Evolutionary conservation across 1,140 invertebrate genomes (phyloP).

Genomic region (Andrena cerasifolii): DNA sequence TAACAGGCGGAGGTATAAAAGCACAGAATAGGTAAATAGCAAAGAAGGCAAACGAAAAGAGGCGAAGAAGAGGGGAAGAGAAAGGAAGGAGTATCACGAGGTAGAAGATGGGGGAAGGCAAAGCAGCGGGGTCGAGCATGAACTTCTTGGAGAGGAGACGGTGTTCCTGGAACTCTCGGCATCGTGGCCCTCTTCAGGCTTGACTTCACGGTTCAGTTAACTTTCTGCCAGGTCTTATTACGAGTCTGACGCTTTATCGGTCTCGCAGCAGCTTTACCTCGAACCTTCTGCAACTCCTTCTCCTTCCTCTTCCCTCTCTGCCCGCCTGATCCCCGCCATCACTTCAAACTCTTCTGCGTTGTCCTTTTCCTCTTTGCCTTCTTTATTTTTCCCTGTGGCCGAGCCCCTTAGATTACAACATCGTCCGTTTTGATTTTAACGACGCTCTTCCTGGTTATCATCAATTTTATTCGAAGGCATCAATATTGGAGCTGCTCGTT

Average conservation of each 20-base stretch:
- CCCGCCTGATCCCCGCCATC: background rate
- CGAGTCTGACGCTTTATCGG: constrained; percentile 66
- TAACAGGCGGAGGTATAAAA: too few species aligned
- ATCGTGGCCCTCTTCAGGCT: constrained; percentile 49
- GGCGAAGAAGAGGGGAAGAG: constrained; percentile 7
- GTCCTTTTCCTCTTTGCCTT: constrained; percentile 15
- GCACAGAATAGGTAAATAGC: too few species aligned
- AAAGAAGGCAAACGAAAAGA: too few species aligned
- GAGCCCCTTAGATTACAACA: background rate
- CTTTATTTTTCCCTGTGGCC: background rate
- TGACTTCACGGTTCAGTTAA: constrained; percentile 75
- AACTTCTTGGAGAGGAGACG: constrained; percentile 65
- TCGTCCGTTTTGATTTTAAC: background rate
- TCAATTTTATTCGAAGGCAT: too few species aligned
- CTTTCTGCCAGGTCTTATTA: constrained; percentile 76
- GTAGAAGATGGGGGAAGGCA: constrained; percentile 47
- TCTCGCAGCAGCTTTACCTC: constrained; percentile 52
- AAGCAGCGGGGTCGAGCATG: constrained; percentile 35
- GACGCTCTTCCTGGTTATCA: background rate
- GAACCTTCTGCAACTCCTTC: constrained; percentile 44
- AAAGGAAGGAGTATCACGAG: constrained; percentile 32
- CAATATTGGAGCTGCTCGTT: too few species aligned
- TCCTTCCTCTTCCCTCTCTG: background rate
- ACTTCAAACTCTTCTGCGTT: background rate
- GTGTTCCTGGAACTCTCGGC: constrained; percentile 71